Evolutionary conservation across 1,140 invertebrate species (phyloP).

Genomic region (Cataglyphis hispanica): DNA sequence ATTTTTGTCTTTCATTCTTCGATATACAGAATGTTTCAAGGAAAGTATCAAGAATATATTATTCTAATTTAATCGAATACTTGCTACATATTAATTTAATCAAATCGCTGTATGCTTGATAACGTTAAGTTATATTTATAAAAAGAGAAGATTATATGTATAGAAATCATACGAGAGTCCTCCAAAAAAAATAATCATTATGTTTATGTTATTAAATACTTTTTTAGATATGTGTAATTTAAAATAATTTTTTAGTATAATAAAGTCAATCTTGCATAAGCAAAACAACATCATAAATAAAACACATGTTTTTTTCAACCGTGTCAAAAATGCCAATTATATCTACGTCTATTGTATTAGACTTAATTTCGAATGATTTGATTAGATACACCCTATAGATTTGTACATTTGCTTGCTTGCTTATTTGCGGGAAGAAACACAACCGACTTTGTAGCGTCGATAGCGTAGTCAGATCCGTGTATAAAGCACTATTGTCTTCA

Average conservation of each 20-base stretch:
- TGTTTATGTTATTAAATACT: neutral
- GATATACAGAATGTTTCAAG: conserved; percentile 21
- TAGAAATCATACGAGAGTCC: neutral
- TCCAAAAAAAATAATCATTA: neutral
- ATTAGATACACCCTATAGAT: conserved; percentile 40
- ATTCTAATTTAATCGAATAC: conserved; percentile 6
- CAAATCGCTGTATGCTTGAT: neutral
- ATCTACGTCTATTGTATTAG: neutral
- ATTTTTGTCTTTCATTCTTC: conserved; percentile 32
- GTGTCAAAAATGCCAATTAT: too few relatives aligned
- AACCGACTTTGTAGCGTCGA: conserved; percentile 57
- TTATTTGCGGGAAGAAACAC: conserved; percentile 40
- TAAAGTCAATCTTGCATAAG: neutral
- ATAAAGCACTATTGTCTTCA: conserved; percentile 61
- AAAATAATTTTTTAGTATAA: neutral
- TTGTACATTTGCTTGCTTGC: conserved; percentile 48
- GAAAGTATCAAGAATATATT: neutral
- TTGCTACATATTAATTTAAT: neutral
- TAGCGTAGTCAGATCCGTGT: conserved; percentile 31
- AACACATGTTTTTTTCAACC: neutral
- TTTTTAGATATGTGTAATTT: neutral
- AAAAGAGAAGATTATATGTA: neutral
- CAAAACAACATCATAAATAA: neutral
- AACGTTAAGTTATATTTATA: neutral
- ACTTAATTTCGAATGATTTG: neutral